Evolutionary conservation across 2,888 invertebrate genomes (phyloP).

Genomic region (Galeopsomyia nigrocyanea): DNA sequence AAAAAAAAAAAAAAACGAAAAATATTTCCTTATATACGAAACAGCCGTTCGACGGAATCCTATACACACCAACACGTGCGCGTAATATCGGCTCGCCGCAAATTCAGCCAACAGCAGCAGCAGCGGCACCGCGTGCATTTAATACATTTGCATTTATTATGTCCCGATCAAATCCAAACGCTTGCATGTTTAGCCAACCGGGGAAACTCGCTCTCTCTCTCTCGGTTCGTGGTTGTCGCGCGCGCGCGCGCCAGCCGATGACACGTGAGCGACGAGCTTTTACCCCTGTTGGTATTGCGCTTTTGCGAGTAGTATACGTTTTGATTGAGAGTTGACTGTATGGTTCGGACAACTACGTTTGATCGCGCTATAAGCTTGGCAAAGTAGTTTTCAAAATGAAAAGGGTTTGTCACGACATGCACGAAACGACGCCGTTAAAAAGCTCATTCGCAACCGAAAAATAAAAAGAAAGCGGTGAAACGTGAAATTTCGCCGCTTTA

Average conservation of each 20-base stretch:
- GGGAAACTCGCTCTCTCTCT: constrained; percentile 67
- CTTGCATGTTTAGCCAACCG: constrained; percentile 63
- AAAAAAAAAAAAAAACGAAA: no score
- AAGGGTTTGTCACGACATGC: no score
- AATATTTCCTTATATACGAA: no score
- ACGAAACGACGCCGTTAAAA: constrained; percentile 3
- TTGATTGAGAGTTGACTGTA: no score
- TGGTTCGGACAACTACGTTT: constrained; percentile 6
- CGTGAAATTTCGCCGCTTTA: constrained; percentile 50
- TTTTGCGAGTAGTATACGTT: no score
- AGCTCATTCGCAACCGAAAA: constrained; percentile 6
- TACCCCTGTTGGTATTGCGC: no score
- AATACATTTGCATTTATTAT: constrained; percentile 44
- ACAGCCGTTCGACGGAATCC: no score
- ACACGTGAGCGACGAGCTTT: neutral
- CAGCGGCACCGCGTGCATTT: constrained; percentile 26
- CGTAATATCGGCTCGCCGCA: constrained; percentile 32
- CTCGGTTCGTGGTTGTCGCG: constrained; percentile 45
- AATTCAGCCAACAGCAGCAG: constrained; percentile 2
- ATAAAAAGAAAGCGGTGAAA: neutral
- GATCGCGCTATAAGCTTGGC: neutral
- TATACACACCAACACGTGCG: neutral
- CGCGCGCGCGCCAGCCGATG: neutral
- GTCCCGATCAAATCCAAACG: constrained; percentile 57
- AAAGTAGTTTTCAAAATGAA: no score